These are phyloP conservation scores for Agrochola lychnidis DNA, from an alignment of 2,888 invertebrate genomes.

Conservation along the genomic window DNA sequence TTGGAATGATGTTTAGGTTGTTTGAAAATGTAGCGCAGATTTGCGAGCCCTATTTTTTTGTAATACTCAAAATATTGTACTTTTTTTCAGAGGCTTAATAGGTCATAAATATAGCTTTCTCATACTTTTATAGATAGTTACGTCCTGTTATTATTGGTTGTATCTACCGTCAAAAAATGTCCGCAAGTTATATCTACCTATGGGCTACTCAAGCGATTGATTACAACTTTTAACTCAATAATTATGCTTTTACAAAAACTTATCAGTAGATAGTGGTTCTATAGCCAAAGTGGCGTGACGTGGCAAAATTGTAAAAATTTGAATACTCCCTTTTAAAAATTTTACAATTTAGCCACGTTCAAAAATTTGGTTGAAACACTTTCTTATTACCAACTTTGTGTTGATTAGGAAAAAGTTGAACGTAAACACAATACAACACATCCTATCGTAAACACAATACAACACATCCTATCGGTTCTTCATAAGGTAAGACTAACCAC, in stretches of 20 bases:
- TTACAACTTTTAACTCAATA: not conserved
- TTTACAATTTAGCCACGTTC: not conserved
- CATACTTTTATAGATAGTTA: not conserved
- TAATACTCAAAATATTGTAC: not conserved
- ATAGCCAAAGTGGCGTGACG: not conserved
- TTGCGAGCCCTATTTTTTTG: not conserved
- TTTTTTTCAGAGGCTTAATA: not conserved
- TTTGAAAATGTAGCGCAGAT: not conserved
- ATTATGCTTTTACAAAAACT: not conserved
- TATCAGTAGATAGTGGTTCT: not conserved
- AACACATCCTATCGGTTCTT: constrained; percentile 33
- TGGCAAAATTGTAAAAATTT: no score
- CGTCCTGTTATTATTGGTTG: not conserved
- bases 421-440: constrained; percentile 38
- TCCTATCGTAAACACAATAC: constrained; percentile 43
- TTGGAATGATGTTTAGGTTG: not conserved
- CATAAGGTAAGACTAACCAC: constrained; percentile 40
- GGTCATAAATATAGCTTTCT: not conserved
- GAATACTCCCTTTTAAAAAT: not conserved
- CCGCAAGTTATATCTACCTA: not conserved
- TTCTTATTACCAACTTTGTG: not conserved
- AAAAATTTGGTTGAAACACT: not conserved
- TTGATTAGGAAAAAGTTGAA: not conserved
- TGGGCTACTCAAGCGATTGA: not conserved
- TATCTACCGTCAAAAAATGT: not conserved